Conservation (phyloP, 2,113 vertebrate genomes). For the Chloroceryle aenea region DNA sequence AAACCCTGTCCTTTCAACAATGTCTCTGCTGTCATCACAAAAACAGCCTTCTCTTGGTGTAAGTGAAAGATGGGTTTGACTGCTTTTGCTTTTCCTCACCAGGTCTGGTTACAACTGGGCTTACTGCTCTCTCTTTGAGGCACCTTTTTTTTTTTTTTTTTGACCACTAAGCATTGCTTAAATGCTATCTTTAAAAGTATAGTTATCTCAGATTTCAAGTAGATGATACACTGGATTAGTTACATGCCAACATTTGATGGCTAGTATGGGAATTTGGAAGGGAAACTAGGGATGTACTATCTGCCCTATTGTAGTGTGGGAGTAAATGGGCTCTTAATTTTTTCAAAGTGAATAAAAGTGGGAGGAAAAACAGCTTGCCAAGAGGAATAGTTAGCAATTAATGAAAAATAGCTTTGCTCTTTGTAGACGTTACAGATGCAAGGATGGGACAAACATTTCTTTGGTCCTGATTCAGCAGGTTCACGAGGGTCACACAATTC, state of each 20-base stretch:
- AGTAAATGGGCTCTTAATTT: not conserved
- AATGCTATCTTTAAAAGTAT: not conserved
- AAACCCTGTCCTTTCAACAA: not conserved
- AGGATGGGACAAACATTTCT: constrained; percentile 19
- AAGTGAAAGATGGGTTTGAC: not conserved
- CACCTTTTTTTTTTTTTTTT: fast-evolving
- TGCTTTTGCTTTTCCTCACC: not conserved
- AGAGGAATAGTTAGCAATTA: constrained; percentile 42
- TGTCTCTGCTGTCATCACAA: not conserved
- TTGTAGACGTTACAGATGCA: constrained; percentile 26
- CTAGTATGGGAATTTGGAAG: not conserved
- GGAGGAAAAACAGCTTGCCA: constrained; percentile 29
- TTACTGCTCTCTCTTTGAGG: not conserved
- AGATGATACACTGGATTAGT: not conserved
- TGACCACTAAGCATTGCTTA: not conserved
- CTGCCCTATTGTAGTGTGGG: not conserved
- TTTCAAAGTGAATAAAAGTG: not conserved
- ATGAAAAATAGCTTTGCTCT: constrained; percentile 46
- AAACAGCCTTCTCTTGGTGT: not conserved
- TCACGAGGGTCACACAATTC: constrained; percentile 35
- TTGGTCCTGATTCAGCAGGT: constrained; percentile 34
- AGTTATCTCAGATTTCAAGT: not conserved
- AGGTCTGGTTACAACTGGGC: not conserved
- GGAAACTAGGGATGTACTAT: not conserved
- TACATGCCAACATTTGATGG: not conserved